Base-by-base conservation (phyloP, 2,888 invertebrate genomes). In the Lasioglossum marginatum region DNA sequence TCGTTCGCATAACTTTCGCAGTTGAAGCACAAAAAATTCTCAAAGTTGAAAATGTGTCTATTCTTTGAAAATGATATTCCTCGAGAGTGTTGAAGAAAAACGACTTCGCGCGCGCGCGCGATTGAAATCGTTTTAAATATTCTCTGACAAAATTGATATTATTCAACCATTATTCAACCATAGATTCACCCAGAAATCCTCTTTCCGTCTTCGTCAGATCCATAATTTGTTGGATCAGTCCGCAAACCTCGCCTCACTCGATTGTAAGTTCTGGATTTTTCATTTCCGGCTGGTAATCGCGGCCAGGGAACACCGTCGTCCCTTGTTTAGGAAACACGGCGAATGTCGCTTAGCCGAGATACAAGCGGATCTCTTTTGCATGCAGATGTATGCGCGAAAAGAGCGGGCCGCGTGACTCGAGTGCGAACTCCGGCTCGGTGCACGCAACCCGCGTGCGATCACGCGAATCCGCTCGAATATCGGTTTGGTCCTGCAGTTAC, bases 211-310 rank as follows among this genome's bases (percentile, higher is more conserved):
- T 19, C 23, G 19, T 23, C 23, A 10, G 52, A 52, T 23, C 3
- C 10, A 52, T 52, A 23, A 10, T 52, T 52, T 52, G 8, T 23
- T 10, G 19, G 23, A 52, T 52, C 23, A 23, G 52, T 23, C 10
- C 1, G 52, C 10, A 23, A 52, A 23, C 48, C 6, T 23, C 23
- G 48, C 23, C 23, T 48, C 48, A 19, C 52, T 52, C 23, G 52
- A 10, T 52, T 52, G 52, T 52, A 52, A 68, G 73, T 68, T 79
- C 34, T 73, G 43, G 68, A 74, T 68, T 81, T 74, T 82, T 70
- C 34, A 74, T 82, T 81, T 82, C 81, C 81, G 73, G 23, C 57
- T 52, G 66, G n/a, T 63, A 23, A 63, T 63, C 81, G 27, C 10
- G 43, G 48, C 34, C 8, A 0, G 16, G 16, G 23, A 23, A 34